Evolutionary conservation across 2,888 invertebrate species (phyloP), one percentile per base, ranked within the genome.

Genomic region (Gymnosoma rotundatum): DNA sequence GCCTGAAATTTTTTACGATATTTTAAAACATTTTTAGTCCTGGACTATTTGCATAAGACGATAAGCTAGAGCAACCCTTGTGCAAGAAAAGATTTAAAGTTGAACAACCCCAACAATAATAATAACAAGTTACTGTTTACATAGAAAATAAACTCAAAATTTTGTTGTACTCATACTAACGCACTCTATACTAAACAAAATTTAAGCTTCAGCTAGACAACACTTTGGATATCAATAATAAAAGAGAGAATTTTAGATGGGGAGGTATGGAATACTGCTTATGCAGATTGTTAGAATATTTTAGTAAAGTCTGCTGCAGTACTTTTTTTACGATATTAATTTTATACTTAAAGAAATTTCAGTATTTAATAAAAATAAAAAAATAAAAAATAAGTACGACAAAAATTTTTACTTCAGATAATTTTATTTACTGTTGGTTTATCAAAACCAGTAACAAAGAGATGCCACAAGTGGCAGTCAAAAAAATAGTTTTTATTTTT

Each of bases 51-150:
- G 60, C 42, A 60, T 56, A 67, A 63, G 56, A 48, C 61, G 69
- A 54, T 82, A 76, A 76, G 70, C 81, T 54, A 3, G 14, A 72
- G n/a, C 70, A 64, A 82, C 81, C 81, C 81, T 66, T 82, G 52
- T 70, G 50, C 14, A 73, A 61, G 52, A 42, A 56, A 52, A 64
- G 21, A 70, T 82, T 76, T 76, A 79, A 70, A 70, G 81, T 82
- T 82, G 50, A 82, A 82, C 58, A 82, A 82, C 81, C 81, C 64
- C 58, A 64, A 75, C 36, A 75, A 52, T 18, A 69, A 18, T 9
- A 45, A 69, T 21, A 63, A 36, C 32, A 42, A 66, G 20, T 54
- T 42, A 78, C 38, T 70, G 56, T 64, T 70, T 18, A 36, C 54
- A 67, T 67, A 73, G 73, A 25, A 69, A 75, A 75, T 69, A 56